Base-by-base conservation (phyloP, 2,113 vertebrate genomes). In the Istiophorus platypterus region DNA sequence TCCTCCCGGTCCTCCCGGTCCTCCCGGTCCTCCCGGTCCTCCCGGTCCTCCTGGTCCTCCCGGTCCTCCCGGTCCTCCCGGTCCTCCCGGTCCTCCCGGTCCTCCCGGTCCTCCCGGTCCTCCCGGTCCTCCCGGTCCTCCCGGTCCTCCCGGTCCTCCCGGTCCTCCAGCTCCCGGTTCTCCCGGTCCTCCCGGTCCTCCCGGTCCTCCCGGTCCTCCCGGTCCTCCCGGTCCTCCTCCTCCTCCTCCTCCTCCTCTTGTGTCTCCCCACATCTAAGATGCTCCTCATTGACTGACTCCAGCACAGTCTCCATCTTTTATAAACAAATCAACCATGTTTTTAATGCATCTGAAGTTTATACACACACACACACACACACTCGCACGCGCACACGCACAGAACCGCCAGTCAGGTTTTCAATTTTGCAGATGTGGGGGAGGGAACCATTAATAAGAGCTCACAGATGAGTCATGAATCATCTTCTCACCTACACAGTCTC, bases 261-360 rank as follows among this genome's bases (percentile, higher is more conserved):
- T 4, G 22, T 29, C 20, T 41, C 17, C 52, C 34, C 75, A 39
- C 5, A 0, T n/a, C 26, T 45, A 14, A 10, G 37, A 11, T 37
- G 26, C 37, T 71, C 51, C 51, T 70, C 49, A 0, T 29, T 5
- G n/a, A 24, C 39, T 10, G 66, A 65, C 66, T 71, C 72, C 57
- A 17, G 27, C 0, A 68, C 57, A 7, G 80, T 56, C 80, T 82
- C 80, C 80, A 82, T 82, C 64, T 63, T 62, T 22, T 7, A 15
- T 12, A 11, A n/a, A n/a, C 26, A 8, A 1, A 9, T 10, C 15
- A 15, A 24, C n/a, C 3, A 4, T 54, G 31, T 6, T 37, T 39
- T n/a, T 39, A 13, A 13, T 5, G 2, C n/a, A 24, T 54, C 13
- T 42, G 3, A 29, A 39, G 37, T 42, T 22, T 5, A 26, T 39